Base-by-base conservation (phyloP, 1,140 invertebrate genomes). In the Drosophila trapezifrons region DNA sequence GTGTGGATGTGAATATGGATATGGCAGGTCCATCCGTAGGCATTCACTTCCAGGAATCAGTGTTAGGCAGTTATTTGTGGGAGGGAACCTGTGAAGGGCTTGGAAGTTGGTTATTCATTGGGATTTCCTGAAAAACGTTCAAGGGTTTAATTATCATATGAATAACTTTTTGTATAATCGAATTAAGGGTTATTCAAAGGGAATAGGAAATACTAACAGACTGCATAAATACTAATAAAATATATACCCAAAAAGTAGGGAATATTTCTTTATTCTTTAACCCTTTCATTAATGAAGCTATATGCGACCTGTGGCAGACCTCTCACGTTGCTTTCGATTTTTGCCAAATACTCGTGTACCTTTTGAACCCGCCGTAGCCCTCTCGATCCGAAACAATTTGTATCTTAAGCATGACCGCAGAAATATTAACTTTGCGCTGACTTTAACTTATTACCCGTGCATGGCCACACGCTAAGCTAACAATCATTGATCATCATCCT, bases 401-500 rank as follows among this genome's bases (percentile, higher is more conserved):
- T 74, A 51, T 64, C 71, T 60, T 70, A 71, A 79, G 54, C 79
- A 52, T 60, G 62, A 62, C 35, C 75, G 78, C 77, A 65, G 74
- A 64, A 76, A 65, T 65, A 47, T 57, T 51, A 58, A 70, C 56
- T 66, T 51, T 46, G 43, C 60, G 75, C 57, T 65, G 76, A 78
- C 52, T 76, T 67, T 60, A 71, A 71, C 59, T 78, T 81, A 76
- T 78, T 80, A 73, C 62, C 63, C 69, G 58, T 27, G 59, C 76
- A 51, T 52, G 84, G 77, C 84, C 84, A 89, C 84, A 89, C 84
- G 84, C 84, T 89, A 89, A 52, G 84, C 84, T 65, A 78, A 78
- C 77, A 75, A 80, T 84, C 84, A 90, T 89, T 89, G 84, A 89
- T 89, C 84, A 90, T 84, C 63, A 76, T 76, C 80, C 65, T 69